Evolutionary conservation across 2,888 invertebrate genomes (phyloP).

Genomic region (Lapara coniferarum): DNA sequence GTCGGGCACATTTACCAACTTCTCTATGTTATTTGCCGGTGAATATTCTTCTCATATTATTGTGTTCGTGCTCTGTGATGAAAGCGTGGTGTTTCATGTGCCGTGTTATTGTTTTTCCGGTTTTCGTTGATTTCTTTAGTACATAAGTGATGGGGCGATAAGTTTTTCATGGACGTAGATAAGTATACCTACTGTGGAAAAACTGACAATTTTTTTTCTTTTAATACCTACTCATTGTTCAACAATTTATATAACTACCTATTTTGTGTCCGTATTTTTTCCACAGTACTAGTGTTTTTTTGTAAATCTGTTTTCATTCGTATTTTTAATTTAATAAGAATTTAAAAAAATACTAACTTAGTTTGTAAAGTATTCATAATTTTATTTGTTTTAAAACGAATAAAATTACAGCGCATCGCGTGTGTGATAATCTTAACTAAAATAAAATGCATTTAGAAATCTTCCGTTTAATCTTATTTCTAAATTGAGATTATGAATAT

Average conservation of each 20-base stretch:
- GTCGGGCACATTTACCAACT: constrained; percentile 96
- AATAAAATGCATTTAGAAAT: no score
- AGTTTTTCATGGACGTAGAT: constrained; percentile 10
- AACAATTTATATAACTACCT: background rate
- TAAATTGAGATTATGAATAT: no score
- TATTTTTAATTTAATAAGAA: no score
- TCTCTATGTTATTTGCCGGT: constrained; percentile 98
- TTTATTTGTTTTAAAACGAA: no score
- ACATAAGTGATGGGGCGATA: background rate
- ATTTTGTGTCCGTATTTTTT: background rate
- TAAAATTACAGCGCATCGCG: no score
- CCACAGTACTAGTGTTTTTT: background rate
- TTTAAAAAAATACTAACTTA: no score
- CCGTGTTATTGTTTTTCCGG: constrained; percentile 5
- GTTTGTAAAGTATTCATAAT: no score
- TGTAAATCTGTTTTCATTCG: no score
- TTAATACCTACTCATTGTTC: background rate
- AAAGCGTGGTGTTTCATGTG: constrained; percentile 25
- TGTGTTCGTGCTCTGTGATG: constrained; percentile 56
- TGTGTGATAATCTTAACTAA: no score
- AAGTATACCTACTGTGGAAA: background rate
- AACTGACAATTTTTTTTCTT: background rate
- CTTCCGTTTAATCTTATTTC: no score
- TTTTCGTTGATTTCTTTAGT: background rate
- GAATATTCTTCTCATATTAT: constrained; percentile 70